Conservation (phyloP, 2,113 vertebrate species). For the Gadus chalcogrammus region DNA sequence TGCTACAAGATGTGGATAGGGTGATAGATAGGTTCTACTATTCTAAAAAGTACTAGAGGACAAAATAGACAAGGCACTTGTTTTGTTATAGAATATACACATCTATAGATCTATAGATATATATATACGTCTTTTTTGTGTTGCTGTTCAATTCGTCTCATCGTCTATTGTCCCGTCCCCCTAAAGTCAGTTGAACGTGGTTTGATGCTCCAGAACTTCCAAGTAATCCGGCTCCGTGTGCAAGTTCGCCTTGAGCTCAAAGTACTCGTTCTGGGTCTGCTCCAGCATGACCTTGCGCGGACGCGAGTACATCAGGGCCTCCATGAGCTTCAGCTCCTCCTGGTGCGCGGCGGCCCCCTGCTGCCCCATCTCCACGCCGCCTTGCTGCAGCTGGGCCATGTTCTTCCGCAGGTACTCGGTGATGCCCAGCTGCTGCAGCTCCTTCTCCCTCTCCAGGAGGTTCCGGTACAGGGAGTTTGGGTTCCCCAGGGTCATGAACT, state of each 20-base stretch:
- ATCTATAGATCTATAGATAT: constrained; percentile 11
- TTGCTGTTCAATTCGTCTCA: too few species aligned
- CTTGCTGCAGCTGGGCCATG: constrained; percentile 84
- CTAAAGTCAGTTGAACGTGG: constrained; percentile 75
- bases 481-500: constrained; percentile 87
- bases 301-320: constrained; percentile 90
- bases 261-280: constrained; percentile 98
- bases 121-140: constrained; percentile 21
- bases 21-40: constrained; percentile 49
- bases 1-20: constrained; percentile 53
- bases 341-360: constrained; percentile 80
- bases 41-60: constrained; percentile 57
- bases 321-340: constrained; percentile 93
- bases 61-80: constrained; percentile 72
- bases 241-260: constrained; percentile 97
- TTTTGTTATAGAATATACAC: constrained; percentile 23
- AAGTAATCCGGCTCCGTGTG: constrained; percentile 95
- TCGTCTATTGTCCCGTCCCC: constrained; percentile 8
- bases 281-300: constrained; percentile 92
- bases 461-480: constrained; percentile 91
- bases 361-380: constrained; percentile 73
- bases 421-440: constrained; percentile 93
- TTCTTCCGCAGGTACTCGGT: constrained; percentile 94
- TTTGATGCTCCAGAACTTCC: constrained; percentile 95
- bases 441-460: constrained; percentile 89